Conservation (phyloP, 2,113 vertebrate species). For the Arizona elegans region DNA sequence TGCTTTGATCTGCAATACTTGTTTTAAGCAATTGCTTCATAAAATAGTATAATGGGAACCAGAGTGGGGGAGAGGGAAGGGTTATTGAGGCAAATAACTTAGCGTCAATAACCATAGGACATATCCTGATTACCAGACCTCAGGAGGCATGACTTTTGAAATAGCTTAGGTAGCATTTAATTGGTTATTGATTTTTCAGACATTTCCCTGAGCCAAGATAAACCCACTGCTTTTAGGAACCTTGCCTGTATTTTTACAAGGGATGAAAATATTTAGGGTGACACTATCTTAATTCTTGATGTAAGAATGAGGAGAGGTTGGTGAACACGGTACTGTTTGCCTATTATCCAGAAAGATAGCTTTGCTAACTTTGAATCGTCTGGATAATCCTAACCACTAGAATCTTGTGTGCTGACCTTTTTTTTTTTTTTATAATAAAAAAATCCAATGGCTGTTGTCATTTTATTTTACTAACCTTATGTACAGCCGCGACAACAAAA, state of each 20-base stretch:
- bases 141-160: constrained; percentile 29
- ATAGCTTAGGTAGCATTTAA: constrained; percentile 33
- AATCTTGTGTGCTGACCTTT: neutral
- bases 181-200: neutral
- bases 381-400: neutral
- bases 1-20: constrained; percentile 5
- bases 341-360: neutral
- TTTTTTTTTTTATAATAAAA: neutral
- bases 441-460: neutral
- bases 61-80: neutral
- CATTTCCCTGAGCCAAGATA: neutral
- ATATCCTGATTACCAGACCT: constrained; percentile 45
- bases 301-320: neutral
- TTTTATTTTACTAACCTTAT: neutral
- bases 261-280: neutral
- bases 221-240: neutral
- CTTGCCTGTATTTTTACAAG: neutral
- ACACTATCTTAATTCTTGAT: neutral
- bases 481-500: neutral
- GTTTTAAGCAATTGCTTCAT: constrained; percentile 32
- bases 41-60: constrained; percentile 36
- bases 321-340: neutral
- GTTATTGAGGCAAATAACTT: constrained; percentile 3
- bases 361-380: neutral
- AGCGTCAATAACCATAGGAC: constrained; percentile 12